phyloP scores from a whole-genome alignment of 1,140 invertebrate genomes.

The Battus philenor region DNA sequence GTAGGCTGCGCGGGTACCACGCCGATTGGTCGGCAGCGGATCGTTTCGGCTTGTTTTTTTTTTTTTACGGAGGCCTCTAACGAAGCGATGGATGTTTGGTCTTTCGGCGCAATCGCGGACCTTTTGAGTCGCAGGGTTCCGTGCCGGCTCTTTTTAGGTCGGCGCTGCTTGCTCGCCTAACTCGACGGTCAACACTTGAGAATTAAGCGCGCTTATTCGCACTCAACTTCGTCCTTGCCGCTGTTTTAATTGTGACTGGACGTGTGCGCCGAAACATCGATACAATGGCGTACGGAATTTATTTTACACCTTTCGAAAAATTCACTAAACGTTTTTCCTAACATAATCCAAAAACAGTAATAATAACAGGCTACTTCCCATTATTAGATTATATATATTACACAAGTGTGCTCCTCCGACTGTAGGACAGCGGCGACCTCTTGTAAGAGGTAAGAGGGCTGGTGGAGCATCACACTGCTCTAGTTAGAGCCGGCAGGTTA shows the following conservation, averaged over 20 bases:
- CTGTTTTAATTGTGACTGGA: constrained; percentile 27
- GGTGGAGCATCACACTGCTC: neutral
- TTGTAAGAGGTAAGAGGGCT: constrained; percentile 1
- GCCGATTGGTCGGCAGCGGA: constrained; percentile 51
- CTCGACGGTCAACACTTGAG: constrained; percentile 60
- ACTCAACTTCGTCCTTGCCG: constrained; percentile 59
- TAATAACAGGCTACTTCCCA: constrained; percentile 1
- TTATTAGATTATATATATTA: constrained; percentile 1
- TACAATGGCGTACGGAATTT: neutral
- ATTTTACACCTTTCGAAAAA: no score
- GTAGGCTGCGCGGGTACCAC: constrained; percentile 59
- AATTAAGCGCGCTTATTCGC: constrained; percentile 62
- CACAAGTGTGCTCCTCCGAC: neutral
- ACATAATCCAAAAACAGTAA: no score
- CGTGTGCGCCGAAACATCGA: constrained; percentile 18
- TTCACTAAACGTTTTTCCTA: no score
- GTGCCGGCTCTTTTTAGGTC: constrained; percentile 45
- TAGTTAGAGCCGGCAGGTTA: constrained; percentile 2
- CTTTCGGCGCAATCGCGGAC: constrained; percentile 54
- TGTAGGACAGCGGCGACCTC: constrained; percentile 2
- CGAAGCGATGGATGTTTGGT: constrained; percentile 67
- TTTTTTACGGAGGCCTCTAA: constrained; percentile 55
- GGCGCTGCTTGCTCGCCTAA: constrained; percentile 26
- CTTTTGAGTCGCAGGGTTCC: constrained; percentile 39
- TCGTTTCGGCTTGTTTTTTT: constrained; percentile 48